Conservation (phyloP, 2,797 vertebrate genomes). For the Myotis vivesi region DNA sequence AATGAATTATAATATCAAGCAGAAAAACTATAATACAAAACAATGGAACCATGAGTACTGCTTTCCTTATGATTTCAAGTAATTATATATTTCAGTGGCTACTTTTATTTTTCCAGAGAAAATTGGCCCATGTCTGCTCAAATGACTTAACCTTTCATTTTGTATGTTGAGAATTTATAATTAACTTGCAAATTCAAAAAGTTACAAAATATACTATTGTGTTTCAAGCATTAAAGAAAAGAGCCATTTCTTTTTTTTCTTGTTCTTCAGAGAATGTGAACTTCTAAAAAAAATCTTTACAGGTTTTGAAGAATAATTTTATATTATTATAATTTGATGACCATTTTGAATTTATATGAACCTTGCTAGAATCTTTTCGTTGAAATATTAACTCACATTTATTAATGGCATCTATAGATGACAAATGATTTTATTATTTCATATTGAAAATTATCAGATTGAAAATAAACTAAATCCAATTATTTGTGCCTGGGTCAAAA, state of each 20-base stretch:
- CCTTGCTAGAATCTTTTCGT: neutral
- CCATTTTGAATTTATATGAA: neutral
- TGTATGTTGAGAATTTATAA: neutral
- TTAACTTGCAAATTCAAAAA: conserved; percentile 12
- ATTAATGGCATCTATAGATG: neutral
- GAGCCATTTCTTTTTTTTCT: neutral
- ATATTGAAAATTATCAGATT: neutral
- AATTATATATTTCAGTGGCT: neutral
- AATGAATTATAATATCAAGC: neutral
- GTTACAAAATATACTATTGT: neutral
- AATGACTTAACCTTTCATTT: conserved; percentile 4
- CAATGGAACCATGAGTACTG: neutral
- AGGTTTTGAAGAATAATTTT: conserved; percentile 2
- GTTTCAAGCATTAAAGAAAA: neutral
- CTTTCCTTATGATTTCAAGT: neutral
- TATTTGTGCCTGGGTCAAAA: neutral
- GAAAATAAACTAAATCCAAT: neutral
- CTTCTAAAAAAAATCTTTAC: neutral
- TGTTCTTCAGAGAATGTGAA: neutral
- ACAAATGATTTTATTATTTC: neutral
- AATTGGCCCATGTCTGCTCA: neutral
- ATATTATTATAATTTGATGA: neutral
- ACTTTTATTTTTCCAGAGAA: neutral
- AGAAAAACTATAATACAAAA: neutral
- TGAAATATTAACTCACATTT: neutral